Base-by-base conservation (phyloP, 1,140 invertebrate species). In the Olivierus martensii region DNA sequence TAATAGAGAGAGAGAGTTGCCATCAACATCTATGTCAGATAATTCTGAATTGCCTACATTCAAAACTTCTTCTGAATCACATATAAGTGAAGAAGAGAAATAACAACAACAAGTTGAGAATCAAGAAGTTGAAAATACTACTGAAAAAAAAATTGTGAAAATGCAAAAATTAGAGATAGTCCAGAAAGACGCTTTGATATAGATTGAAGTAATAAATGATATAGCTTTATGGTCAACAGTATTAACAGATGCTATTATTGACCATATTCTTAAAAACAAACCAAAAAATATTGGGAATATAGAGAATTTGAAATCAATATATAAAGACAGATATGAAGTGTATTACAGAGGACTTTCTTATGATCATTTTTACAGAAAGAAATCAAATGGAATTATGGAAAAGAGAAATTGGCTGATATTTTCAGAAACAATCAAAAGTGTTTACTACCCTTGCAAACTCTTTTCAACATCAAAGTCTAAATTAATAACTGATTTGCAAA, bases 371-470 rank as follows among this genome's bases (percentile, higher is more conserved):
- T 39, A 21, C 22, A 49, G 48, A 41, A 49, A 39, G 37, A 49
- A 38, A 49, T 49, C 48, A 39, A 41, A 49, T 49, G 15, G 9
- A 49, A 35, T 47, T 36, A 47, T 35, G 34, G 22, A 35, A 47
- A 36, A 36, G 34, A 34, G 46, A 35, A 47, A 15, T 47, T 47
- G 34, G 28, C 22, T 47, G n/a, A 14, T 47, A 35, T 47, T 47
- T 47, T 47, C 46, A 49, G 38, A 39, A 41, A 49, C 48, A 49
- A 49, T 2, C 48, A 39, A 49, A 49, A 38, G 48, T 39, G 48
- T 49, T 49, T 48, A 48, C 36, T 49, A 49, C n/a, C 36, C 36
- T 49, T 49, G 48, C 48, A 41, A 48, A 35, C 46, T 35, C 0
- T 47, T 47, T 47, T 35, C 46, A 36, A 47, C n/a, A 34, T 47